These are phyloP conservation scores for Parazoanthus atlanticus DNA, from an alignment of 92 coral and sea anemone species.

Conservation along the genomic window DNA sequence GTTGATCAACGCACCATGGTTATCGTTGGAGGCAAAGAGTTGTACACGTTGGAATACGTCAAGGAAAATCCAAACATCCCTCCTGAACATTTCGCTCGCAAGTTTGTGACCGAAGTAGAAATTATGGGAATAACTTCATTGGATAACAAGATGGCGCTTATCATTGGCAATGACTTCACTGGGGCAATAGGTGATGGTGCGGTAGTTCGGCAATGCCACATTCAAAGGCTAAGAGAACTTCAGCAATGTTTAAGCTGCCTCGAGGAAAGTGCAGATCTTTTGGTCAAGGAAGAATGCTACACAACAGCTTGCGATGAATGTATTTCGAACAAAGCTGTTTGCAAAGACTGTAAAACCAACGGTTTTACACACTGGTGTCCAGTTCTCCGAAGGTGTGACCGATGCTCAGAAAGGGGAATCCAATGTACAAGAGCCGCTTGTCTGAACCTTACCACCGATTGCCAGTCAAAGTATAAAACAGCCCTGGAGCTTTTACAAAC, in stretches of 20 bases:
- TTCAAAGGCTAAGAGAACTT: slow-evolving; percentile 4
- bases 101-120: slow-evolving; percentile 48
- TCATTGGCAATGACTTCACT: slow-evolving; percentile 43
- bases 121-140: slow-evolving; percentile 49
- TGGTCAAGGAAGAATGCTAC: slow-evolving; percentile 32
- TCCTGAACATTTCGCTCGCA: slow-evolving; percentile 23
- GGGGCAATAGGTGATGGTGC: background rate
- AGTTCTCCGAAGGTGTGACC: slow-evolving; percentile 45
- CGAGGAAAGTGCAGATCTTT: slow-evolving; percentile 39
- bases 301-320: slow-evolving; percentile 41
- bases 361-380: slow-evolving; percentile 48
- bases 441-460: slow-evolving; percentile 51
- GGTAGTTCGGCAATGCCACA: too few species aligned
- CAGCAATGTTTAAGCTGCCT: slow-evolving; percentile 23
- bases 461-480: slow-evolving; percentile 48
- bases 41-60: slow-evolving; percentile 35
- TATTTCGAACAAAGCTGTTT: slow-evolving; percentile 25
- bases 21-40: slow-evolving; percentile 49
- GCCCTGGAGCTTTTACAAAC: slow-evolving; percentile 39
- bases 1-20: slow-evolving; percentile 46
- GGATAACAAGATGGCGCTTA: slow-evolving; percentile 46
- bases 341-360: slow-evolving; percentile 14
- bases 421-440: slow-evolving; percentile 44
- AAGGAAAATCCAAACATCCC: slow-evolving; percentile 6
- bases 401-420: slow-evolving; percentile 38